Conservation (phyloP, 2,888 invertebrate genomes). For the Sipha maydis region DNA sequence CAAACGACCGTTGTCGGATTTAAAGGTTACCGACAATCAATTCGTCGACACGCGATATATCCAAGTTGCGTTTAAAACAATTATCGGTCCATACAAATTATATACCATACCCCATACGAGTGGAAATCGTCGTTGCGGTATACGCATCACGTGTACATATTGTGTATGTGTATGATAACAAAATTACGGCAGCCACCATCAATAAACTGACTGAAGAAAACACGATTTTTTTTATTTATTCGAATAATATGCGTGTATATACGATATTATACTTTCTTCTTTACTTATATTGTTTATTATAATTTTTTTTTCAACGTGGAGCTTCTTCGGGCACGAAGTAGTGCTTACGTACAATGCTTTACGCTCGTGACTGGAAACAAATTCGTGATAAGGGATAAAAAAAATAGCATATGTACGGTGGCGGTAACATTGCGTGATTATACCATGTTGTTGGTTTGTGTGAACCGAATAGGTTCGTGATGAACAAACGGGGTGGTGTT, state of each 20-base stretch:
- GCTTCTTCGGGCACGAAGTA: conserved; percentile 52
- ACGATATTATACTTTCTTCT: not conserved
- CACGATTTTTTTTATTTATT: conserved; percentile 3
- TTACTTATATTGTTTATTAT: conserved; percentile 33
- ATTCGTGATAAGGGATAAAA: conserved; percentile 54
- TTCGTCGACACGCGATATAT: not conserved
- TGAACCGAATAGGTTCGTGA: conserved; percentile 51
- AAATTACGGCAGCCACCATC: not conserved
- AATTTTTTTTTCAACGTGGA: conserved; percentile 27
- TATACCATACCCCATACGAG: no score
- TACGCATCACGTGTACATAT: not conserved
- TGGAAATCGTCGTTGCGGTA: not conserved
- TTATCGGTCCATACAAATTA: not conserved
- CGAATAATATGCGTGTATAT: conserved; percentile 25
- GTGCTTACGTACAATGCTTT: conserved; percentile 13
- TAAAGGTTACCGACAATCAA: not conserved
- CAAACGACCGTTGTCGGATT: conserved; percentile 23
- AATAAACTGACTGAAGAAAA: not conserved
- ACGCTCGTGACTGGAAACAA: conserved; percentile 56
- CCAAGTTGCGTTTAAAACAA: not conserved
- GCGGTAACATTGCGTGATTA: conserved; percentile 40
- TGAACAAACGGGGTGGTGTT: conserved; percentile 8
- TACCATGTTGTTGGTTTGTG: conserved; percentile 33
- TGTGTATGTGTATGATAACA: not conserved
- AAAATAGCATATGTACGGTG: not conserved